Evolutionary conservation across 1,140 invertebrate genomes (phyloP), one percentile per base, ranked within the genome.

Genomic region (Chelonus insularis): DNA sequence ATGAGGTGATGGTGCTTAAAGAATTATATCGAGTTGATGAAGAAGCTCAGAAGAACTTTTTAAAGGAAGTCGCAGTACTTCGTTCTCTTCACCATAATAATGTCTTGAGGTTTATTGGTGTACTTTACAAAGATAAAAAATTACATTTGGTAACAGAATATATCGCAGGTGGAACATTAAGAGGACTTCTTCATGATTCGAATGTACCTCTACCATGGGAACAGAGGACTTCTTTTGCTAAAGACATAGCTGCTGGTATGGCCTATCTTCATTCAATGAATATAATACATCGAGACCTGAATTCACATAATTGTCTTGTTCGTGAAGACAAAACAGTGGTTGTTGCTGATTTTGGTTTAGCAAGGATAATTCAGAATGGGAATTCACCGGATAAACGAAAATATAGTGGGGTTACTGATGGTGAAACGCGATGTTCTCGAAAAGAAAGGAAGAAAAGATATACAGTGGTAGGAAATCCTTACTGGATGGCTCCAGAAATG

Each of bases 401-500:
- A 69, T 77, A 80, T 23, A 77, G 55, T 43, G 73, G 64, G 60
- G 75, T 76, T 47, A 65, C 74, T 8, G 72, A 77, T 4, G 74
- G 74, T 6, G 79, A 80, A 39, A 60, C 57, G 2, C 66, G 74
- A 60, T 64, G 74, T 58, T 72, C 80, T 62, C 73, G 83, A 67
- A 76, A 85, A 64, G 88, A 89, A 64, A 76, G 88, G 5, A 89
- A 89, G 63, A 89, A 89, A 68, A 73, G 88, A 16, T 89, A 88
- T 67, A 91, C 88, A 43, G 91, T 95, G 16, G 93, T 97, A 0
- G 95, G 95, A 0, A 96, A 96, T 83, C 95, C 95, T 4, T 97
- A 96, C 76, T 98, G 94, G 95, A 98, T 98, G 95, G 95, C 96
- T 0, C 96, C 96, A 4, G 96, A 98, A 80, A 97, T 97, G 90